phyloP scores from a whole-genome alignment of 2,113 vertebrate genomes.

The Hiodon tergisus region DNA sequence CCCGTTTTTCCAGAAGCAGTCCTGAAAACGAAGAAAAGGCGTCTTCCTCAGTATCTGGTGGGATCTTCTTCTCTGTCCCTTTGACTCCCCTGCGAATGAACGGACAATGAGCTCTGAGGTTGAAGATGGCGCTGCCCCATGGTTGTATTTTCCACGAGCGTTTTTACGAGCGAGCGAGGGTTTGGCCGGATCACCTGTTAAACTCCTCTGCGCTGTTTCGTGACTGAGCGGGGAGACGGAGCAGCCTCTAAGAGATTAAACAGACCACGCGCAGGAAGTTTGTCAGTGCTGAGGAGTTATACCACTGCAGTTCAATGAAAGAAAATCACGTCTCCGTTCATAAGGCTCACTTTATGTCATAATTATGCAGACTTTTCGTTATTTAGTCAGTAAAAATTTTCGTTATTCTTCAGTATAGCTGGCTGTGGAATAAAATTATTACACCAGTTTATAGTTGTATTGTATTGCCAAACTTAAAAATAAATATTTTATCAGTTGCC shows the following conservation, averaged over 20 bases:
- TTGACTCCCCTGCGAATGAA: too few species aligned
- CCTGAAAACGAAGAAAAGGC: conserved; percentile 1
- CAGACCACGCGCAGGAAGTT: conserved; percentile 34
- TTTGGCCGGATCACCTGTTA: too few species aligned
- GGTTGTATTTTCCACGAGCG: background rate
- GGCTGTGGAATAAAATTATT: too few species aligned
- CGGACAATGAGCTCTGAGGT: background rate
- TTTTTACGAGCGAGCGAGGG: background rate
- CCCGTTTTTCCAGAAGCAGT: conserved; percentile 18
- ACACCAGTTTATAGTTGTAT: too few species aligned
- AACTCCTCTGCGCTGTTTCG: background rate
- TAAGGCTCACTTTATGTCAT: background rate
- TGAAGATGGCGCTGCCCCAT: background rate
- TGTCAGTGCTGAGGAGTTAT: conserved; percentile 21
- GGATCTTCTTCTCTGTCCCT: background rate
- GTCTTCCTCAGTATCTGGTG: background rate
- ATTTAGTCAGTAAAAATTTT: too few species aligned
- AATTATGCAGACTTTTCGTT: background rate
- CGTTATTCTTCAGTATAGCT: too few species aligned
- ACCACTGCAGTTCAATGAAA: background rate
- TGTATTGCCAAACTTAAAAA: too few species aligned
- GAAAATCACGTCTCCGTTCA: conserved; percentile 1
- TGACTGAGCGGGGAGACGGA: conserved; percentile 4
- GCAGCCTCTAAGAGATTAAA: conserved; percentile 21
- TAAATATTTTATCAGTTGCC: too few species aligned